Conservation (phyloP, 2,797 vertebrate species). For the Peromyscus melanophrys region DNA sequence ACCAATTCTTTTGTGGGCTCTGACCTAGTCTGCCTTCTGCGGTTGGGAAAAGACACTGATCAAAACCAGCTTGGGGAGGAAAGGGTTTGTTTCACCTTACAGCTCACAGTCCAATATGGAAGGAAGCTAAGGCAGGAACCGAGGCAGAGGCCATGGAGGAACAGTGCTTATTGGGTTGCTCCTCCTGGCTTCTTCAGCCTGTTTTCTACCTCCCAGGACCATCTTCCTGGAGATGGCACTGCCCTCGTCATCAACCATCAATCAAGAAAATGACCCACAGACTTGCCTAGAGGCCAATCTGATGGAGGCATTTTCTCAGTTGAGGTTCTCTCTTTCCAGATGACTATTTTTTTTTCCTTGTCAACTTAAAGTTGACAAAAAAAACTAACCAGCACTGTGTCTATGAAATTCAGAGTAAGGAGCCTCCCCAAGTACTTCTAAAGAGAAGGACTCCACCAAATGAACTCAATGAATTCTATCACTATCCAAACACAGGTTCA, state of each 20-base stretch:
- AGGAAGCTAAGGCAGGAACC: not conserved
- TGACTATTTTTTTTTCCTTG: not conserved
- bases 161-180: not conserved
- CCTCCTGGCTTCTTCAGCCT: not conserved
- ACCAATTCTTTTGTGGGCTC: not conserved
- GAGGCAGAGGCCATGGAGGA: not conserved
- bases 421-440: not conserved
- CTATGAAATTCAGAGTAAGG: not conserved
- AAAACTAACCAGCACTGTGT: not conserved
- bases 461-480: not conserved
- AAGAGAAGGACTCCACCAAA: not conserved
- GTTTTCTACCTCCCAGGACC: not conserved
- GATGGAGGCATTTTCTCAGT: not conserved
- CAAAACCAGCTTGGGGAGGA: not conserved
- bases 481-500: constrained; percentile 1
- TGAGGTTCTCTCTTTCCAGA: not conserved
- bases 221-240: too few species aligned
- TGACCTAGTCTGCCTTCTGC: not conserved
- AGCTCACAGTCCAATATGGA: not conserved
- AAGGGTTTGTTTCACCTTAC: not conserved
- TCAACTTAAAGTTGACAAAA: not conserved
- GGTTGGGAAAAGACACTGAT: not conserved
- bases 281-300: not conserved
- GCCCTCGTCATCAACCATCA: not conserved
- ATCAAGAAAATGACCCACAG: not conserved